Percentiles rank a stretch among this genome's conserved stretches.
phyloP scores from a whole-genome alignment of 2,888 invertebrate genomes.

The Salticus scenicus region DNA sequence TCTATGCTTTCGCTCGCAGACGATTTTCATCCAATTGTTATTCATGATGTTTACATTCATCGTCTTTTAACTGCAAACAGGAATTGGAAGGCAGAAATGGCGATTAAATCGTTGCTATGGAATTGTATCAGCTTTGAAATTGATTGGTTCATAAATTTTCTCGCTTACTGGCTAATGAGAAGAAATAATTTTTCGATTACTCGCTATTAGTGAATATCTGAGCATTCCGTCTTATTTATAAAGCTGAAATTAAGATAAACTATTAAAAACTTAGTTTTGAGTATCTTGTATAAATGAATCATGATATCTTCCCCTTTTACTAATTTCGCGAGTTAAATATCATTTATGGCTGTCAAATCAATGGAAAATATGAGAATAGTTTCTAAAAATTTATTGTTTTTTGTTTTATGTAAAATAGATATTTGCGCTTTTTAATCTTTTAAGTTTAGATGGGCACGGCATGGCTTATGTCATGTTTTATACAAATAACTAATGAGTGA shows the following conservation, averaged over 20 bases:
- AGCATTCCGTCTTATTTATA: neutral
- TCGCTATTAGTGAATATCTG: constrained; percentile 20
- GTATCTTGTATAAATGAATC: neutral
- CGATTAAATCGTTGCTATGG: constrained; percentile 11
- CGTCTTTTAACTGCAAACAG: constrained; percentile 37
- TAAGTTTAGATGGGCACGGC: too few species aligned
- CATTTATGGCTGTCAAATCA: neutral
- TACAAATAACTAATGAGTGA: too few species aligned
- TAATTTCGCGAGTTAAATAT: neutral
- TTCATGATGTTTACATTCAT: constrained; percentile 52
- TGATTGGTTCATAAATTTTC: constrained; percentile 5
- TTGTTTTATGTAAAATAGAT: too few species aligned
- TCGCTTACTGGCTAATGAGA: constrained; percentile 16
- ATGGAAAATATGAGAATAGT: neutral
- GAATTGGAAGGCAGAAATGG: constrained; percentile 26
- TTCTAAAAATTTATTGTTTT: neutral
- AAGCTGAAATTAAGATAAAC: neutral
- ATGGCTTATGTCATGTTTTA: too few species aligned
- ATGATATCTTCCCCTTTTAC: neutral
- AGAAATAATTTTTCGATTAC: constrained; percentile 39
- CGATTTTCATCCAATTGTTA: constrained; percentile 27
- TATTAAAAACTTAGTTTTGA: constrained; percentile 23
- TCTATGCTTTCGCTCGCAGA: neutral
- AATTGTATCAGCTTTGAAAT: constrained; percentile 9
- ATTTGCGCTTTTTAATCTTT: too few species aligned